Evolutionary conservation across 2,113 vertebrate genomes (phyloP), one percentile per base, ranked within the genome.

Genomic region (Tragelaphus imberbis): DNA sequence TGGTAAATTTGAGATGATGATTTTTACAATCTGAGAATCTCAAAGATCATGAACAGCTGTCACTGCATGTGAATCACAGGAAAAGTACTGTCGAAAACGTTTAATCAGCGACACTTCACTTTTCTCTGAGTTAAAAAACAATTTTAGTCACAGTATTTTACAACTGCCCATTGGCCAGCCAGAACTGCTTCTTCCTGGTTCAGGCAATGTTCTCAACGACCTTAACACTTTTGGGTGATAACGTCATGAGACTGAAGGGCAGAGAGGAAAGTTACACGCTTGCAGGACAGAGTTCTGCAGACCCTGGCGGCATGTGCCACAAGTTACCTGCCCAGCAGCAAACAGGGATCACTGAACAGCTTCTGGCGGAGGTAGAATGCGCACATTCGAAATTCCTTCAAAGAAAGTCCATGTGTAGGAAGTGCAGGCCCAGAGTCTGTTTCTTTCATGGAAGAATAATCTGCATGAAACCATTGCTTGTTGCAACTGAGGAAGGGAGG

Each of bases 241-340:
- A 59, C 28, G 58, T 3, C 23, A 19, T 9, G 44, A 63, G 63
- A 49, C 58, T 21, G 85, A 71, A 13, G 53, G 81, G 6, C 40
- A 85, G 25, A 56, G 17, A 28, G 23, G 53, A 10, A n/a, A 44
- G 49, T 40, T 0, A 11, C 7, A 28, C 2, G 1, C 21, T n/a
- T 5, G 1, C 21, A 49, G 36, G 36, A 47, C 21, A 9, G 30
- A 71, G 27, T 23, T 55, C n/a, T 55, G 25, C 23, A 10, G 40
- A 23, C 7, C 9, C 12, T 21, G 30, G 28, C 0, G 15, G 25
- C 10, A 0, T 6, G 5, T n/a, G 17, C n/a, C 40, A 0, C 17
- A 27, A 59, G 17, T 36, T n/a, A 47, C n/a, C 53, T 1, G 53
- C 36, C 16, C 36, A 27, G 30, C 9, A 7, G 10, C 40, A 17